Conservation (phyloP, 2,113 vertebrate species). For the Ammospiza caudacuta region DNA sequence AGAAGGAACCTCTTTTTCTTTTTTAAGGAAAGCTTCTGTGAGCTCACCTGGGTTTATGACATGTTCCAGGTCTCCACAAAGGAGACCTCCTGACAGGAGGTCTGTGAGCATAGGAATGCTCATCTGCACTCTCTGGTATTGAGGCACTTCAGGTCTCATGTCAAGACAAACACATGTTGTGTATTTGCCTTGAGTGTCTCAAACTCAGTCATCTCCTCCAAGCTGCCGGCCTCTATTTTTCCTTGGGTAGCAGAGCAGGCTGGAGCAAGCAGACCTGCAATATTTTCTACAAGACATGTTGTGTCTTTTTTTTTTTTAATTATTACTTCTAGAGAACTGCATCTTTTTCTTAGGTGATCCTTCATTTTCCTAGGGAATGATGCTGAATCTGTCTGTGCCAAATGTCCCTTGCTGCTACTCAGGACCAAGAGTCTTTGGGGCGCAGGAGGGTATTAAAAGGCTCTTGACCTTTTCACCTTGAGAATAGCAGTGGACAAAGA, state of each 20-base stretch:
- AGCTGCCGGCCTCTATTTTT: not conserved
- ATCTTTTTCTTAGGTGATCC: not conserved
- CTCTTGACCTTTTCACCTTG: not conserved
- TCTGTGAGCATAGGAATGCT: not conserved
- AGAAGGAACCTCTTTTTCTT: not conserved
- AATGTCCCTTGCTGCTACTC: fast-evolving
- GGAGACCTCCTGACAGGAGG: not conserved
- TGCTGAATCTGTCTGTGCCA: not conserved
- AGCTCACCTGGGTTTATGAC: not conserved
- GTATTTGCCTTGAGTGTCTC: not conserved
- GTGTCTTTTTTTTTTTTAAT: too few relatives aligned
- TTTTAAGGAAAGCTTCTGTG: not conserved
- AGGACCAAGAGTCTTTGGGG: not conserved
- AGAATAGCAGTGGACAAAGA: not conserved
- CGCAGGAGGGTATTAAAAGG: not conserved
- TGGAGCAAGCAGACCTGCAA: not conserved
- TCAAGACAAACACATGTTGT: not conserved
- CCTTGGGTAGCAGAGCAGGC: not conserved
- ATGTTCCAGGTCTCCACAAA: not conserved
- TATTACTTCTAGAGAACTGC: not conserved
- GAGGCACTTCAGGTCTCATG: not conserved
- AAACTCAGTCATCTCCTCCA: not conserved
- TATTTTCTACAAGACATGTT: not conserved
- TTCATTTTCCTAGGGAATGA: not conserved
- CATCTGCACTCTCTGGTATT: fast-evolving